Evolutionary conservation across 2,888 invertebrate genomes (phyloP).

Genomic region (Lapara coniferarum): DNA sequence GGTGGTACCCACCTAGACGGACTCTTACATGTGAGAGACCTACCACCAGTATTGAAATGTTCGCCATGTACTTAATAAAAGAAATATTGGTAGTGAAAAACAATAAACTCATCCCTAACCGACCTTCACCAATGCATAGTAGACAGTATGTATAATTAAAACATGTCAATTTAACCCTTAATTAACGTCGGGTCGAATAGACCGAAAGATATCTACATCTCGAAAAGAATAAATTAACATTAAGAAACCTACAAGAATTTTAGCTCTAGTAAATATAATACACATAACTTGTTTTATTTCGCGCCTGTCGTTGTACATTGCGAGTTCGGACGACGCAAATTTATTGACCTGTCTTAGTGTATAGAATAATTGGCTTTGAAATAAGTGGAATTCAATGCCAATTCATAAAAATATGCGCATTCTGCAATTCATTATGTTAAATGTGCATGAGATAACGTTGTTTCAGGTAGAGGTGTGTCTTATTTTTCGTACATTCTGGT

Average conservation of each 20-base stretch:
- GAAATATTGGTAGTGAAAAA: too few relatives aligned
- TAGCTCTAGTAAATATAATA: too few relatives aligned
- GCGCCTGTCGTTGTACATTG: background rate
- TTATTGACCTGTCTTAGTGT: background rate
- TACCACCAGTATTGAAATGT: too few relatives aligned
- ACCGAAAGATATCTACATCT: slow-evolving; percentile 2
- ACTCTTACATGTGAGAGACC: too few relatives aligned
- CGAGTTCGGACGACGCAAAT: background rate
- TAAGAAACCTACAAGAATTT: too few relatives aligned
- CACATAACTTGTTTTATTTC: background rate
- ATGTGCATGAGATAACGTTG: too few relatives aligned
- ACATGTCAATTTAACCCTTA: slow-evolving; percentile 2
- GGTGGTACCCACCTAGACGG: too few relatives aligned
- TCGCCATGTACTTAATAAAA: too few relatives aligned
- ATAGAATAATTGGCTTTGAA: slow-evolving; percentile 10
- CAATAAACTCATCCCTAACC: background rate
- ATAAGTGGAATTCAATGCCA: background rate
- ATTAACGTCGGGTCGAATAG: slow-evolving; percentile 9
- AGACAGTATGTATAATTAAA: background rate
- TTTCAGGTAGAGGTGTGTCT: too few relatives aligned
- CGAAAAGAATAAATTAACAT: too few relatives aligned
- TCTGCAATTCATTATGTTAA: too few relatives aligned
- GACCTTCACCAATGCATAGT: background rate
- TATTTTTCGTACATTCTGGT: too few relatives aligned
- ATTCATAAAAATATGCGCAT: background rate